These are phyloP conservation scores for Sardina pilchardus DNA, from an alignment of 2,113 vertebrate genomes.

Conservation along the genomic window DNA sequence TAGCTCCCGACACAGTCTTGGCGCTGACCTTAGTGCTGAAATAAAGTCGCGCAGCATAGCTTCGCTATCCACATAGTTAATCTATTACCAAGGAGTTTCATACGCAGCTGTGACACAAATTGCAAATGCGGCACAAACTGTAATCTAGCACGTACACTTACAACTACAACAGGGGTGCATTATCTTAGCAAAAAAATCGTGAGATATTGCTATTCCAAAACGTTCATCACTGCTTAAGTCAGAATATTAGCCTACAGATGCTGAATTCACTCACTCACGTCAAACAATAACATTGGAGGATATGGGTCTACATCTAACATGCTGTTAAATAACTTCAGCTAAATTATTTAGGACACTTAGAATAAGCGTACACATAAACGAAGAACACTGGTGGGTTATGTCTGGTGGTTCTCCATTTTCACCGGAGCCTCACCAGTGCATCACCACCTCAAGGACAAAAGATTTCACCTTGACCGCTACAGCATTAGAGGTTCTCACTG, in stretches of 20 bases:
- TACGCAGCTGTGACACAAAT: not conserved
- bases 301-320: not conserved
- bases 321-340: not conserved
- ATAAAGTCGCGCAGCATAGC: not conserved
- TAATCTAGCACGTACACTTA: not conserved
- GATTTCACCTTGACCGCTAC: not conserved
- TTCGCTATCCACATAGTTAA: not conserved
- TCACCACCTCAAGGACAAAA: not conserved
- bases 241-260: not conserved
- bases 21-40: conserved; percentile 6
- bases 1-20: not conserved
- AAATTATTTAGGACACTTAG: not conserved
- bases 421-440: not conserved
- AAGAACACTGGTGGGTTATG: not conserved
- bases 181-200: not conserved
- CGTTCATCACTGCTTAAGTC: not conserved
- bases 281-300: not conserved
- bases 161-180: not conserved
- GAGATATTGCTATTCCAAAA: not conserved
- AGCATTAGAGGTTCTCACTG: not conserved
- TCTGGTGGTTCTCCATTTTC: not conserved
- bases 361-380: not conserved
- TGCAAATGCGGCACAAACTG: not conserved
- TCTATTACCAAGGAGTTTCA: not conserved
- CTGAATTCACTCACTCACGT: not conserved